Evolutionary conservation across 2,888 invertebrate genomes (phyloP).

Genomic region (Phragmatobia fuliginosa): DNA sequence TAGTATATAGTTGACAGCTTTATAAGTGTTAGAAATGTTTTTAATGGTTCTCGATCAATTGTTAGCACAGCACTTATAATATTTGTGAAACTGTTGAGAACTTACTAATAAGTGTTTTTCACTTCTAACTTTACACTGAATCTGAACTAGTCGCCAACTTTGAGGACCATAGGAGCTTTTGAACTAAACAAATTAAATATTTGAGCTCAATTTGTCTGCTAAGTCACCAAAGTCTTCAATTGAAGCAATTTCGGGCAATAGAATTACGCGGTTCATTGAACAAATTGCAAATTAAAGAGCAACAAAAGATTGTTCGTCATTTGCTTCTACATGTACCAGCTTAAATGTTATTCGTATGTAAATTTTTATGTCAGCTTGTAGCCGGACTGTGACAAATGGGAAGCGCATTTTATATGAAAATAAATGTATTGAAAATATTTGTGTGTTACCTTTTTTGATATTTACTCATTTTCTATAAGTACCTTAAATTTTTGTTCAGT

Average conservation of each 20-base stretch:
- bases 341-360: conserved; percentile 66
- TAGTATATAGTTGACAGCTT: conserved; percentile 25
- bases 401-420: conserved; percentile 79
- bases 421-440: conserved; percentile 74
- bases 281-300: conserved; percentile 42
- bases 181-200: conserved; percentile 25
- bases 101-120: not conserved
- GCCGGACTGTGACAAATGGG: conserved; percentile 43
- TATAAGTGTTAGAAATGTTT: conserved; percentile 24
- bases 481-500: not conserved
- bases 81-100: conserved; percentile 15
- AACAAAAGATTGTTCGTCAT: conserved; percentile 28
- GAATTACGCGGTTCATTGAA: conserved; percentile 36
- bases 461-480: not conserved
- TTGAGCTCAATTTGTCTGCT: conserved; percentile 42
- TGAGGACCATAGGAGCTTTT: conserved; percentile 22
- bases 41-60: conserved; percentile 21
- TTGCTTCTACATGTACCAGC: conserved; percentile 48
- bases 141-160: conserved; percentile 20
- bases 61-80: conserved; percentile 21
- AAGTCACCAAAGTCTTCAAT: conserved; percentile 29
- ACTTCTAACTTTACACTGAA: conserved; percentile 4
- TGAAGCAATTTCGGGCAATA: conserved; percentile 40
- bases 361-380: conserved; percentile 71
- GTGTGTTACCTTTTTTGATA: conserved; percentile 22